phyloP scores from a whole-genome alignment of 2,113 vertebrate genomes.

The Tringa solitaria region DNA sequence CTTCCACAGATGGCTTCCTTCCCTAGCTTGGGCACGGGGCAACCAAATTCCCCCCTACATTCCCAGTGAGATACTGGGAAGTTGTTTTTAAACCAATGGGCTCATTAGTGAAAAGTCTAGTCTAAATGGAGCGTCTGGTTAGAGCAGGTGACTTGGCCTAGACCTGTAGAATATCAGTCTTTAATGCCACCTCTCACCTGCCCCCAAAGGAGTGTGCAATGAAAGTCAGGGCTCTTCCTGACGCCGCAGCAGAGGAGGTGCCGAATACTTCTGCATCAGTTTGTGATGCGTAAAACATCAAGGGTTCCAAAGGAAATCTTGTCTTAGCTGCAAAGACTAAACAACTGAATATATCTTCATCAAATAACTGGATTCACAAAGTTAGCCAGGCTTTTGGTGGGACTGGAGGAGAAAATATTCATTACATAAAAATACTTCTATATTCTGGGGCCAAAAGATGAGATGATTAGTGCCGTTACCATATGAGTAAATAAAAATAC shows the following conservation, averaged over 20 bases:
- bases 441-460: background rate
- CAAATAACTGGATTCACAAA: background rate
- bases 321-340: background rate
- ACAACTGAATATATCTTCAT: background rate
- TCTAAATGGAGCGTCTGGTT: background rate
- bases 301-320: background rate
- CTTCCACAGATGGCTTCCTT: background rate
- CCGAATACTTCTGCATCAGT: rapidly evolving
- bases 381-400: too few species aligned
- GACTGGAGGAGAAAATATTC: background rate
- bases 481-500: background rate
- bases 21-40: background rate
- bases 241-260: rapidly evolving
- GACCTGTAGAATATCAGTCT: rapidly evolving
- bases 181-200: background rate
- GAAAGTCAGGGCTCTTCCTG: background rate
- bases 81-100: background rate
- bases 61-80: background rate
- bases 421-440: background rate
- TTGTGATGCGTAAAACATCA: rapidly evolving
- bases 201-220: rapidly evolving
- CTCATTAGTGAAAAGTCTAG: background rate
- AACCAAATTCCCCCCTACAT: rapidly evolving
- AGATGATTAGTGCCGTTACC: background rate
- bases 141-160: too few species aligned